These are phyloP conservation scores for Mormyrus lacerda DNA, from an alignment of 2,113 vertebrate genomes.

Conservation along the genomic window DNA sequence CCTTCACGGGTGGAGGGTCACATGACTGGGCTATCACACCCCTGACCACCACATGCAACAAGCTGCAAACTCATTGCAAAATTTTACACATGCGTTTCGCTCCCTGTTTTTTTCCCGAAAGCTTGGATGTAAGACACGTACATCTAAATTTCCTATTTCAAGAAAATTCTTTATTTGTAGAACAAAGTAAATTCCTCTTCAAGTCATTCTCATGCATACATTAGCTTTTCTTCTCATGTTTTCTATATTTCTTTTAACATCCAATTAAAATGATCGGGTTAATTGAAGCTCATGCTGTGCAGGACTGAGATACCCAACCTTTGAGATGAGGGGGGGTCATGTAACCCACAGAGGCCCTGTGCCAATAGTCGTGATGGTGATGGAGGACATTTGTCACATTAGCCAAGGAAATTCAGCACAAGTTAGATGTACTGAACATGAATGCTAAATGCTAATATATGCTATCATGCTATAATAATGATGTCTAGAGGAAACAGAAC, in stretches of 20 bases:
- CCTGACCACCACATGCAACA: background rate
- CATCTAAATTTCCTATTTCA: background rate
- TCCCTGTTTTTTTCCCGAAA: background rate
- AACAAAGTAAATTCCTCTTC: background rate
- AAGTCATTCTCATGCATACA: background rate
- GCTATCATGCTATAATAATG: too few relatives aligned
- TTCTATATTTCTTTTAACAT: background rate
- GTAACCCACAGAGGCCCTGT: background rate
- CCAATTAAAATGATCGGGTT: background rate
- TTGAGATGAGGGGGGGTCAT: background rate
- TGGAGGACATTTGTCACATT: background rate
- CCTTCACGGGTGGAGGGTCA: background rate
- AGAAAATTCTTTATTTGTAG: background rate
- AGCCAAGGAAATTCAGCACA: background rate
- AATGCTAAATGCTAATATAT: background rate
- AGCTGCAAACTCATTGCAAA: background rate
- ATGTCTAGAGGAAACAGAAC: background rate
- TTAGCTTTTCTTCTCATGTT: background rate
- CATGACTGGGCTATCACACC: background rate
- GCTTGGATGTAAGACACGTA: background rate
- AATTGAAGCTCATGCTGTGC: background rate
- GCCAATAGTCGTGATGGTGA: too few relatives aligned
- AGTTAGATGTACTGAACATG: background rate
- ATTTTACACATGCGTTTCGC: background rate
- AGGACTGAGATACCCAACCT: background rate